Conservation (phyloP, 30 jellyfish, hydroid and myxozoan species). For the Turritopsis rubra region DNA sequence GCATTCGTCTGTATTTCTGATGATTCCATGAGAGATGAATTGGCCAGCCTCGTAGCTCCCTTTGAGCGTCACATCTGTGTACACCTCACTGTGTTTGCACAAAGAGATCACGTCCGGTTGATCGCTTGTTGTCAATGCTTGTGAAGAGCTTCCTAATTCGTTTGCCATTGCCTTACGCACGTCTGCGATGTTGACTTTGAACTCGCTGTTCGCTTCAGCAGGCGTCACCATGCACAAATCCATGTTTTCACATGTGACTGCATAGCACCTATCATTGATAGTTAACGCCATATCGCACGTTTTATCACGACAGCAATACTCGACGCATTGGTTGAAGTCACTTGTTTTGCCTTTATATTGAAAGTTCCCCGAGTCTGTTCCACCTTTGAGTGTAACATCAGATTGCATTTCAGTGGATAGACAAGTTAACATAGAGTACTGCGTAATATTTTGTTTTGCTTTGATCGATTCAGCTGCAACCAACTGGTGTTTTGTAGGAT, state of each 20-base stretch:
- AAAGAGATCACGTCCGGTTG: constrained; percentile 36
- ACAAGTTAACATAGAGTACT: constrained; percentile 53
- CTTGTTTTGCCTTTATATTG: constrained; percentile 39
- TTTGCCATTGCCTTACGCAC: constrained; percentile 43
- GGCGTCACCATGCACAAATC: constrained; percentile 55
- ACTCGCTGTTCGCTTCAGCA: constrained; percentile 65
- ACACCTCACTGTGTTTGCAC: constrained; percentile 66
- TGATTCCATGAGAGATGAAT: constrained; percentile 64
- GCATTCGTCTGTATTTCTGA: constrained; percentile 55
- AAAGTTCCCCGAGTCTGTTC: constrained; percentile 80
- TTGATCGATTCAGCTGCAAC: neutral
- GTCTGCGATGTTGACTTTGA: constrained; percentile 55
- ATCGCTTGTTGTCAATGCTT: constrained; percentile 7
- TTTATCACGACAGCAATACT: constrained; percentile 66
- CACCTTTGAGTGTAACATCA: constrained; percentile 79
- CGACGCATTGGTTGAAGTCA: constrained; percentile 47
- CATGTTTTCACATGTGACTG: constrained; percentile 55
- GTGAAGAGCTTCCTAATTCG: constrained; percentile 3
- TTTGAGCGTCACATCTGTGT: constrained; percentile 64
- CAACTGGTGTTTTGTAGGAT: neutral
- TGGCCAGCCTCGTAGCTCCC: constrained; percentile 98
- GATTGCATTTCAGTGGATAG: constrained; percentile 33
- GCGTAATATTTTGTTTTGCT: neutral
- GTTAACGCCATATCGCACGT: constrained; percentile 70
- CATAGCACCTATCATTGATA: constrained; percentile 66